Base-by-base conservation (phyloP, 2,888 invertebrate species). In the Leucoma salicis region DNA sequence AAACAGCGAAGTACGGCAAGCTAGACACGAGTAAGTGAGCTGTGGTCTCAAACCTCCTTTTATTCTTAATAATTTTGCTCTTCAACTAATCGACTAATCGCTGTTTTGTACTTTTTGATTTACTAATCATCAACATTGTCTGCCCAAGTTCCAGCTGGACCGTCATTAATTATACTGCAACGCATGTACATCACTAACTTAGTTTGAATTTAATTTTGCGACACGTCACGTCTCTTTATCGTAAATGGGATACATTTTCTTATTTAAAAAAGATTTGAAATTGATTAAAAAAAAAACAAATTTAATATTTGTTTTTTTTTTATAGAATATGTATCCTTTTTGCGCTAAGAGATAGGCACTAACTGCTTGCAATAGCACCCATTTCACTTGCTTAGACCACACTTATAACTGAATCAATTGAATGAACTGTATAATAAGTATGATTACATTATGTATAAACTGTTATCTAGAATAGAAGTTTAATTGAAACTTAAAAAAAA, bases 1-100 rank as follows among this genome's bases (percentile, higher is more conserved):
- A 85, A 82, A 88, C 89, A 89, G 88, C 87, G 87, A 79, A 74
- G 84, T 82, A 80, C 86, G 82, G 85, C 82, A 82, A 79, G 73
- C 74, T 87, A 79, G 74, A 85, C 73, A 75, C 72, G 80, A 86
- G 89, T 89, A 89, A 89, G 89, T 89, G 87, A 89, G 88, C 83
- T 89, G 89, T 89, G 89, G 89, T 89, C 89, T 89, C 89, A 83
- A 29, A 87, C 71, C 73, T 78, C 73, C 78, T 82, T 70, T 78
- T 79, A 74, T 74, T 73, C 75, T 77, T 79, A 81, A 80, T 80
- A 73, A 82, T 81, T 52, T 70, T 70, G 78, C 82, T 81, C 83
- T 74, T 79, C 70, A 62, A 87, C 85, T 86, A 86, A 87, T 82
- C 58, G 56, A 88, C 87, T 88, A 88, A 88, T 85, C 69, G 79